phyloP scores from a whole-genome alignment of 2,113 vertebrate genomes.

The Triplophysa dalaica region DNA sequence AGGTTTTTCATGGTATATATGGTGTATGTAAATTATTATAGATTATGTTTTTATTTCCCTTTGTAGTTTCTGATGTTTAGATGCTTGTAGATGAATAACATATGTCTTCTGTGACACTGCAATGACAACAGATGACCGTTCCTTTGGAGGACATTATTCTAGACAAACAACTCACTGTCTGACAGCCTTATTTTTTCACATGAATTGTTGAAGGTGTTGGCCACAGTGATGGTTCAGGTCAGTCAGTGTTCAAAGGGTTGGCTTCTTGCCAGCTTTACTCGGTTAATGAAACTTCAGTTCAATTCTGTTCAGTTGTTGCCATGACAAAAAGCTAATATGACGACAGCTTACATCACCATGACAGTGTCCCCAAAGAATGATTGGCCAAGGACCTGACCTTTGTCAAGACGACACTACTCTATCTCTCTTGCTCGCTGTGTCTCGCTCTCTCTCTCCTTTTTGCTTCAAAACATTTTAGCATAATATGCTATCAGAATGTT shows the following conservation, averaged over 20 bases:
- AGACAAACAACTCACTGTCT: conserved; percentile 14
- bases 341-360: conserved; percentile 13
- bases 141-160: background rate
- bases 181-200: background rate
- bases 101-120: background rate
- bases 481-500: conserved; percentile 84
- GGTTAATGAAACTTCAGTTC: conserved; percentile 32
- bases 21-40: no score
- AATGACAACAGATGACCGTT: conserved; percentile 6
- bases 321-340: conserved; percentile 26
- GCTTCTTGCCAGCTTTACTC: conserved; percentile 18
- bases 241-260: background rate
- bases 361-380: conserved; percentile 12
- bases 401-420: background rate
- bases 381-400: conserved; percentile 39
- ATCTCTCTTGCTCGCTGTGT: no score
- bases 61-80: background rate
- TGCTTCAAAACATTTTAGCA: conserved; percentile 72
- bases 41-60: background rate
- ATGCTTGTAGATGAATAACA: background rate
- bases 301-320: conserved; percentile 34
- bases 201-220: conserved; percentile 21
- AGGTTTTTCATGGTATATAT: no score
- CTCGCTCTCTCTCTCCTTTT: no score
- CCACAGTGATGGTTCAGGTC: conserved; percentile 16